A percentile compares a stretch with the other conserved stretches of the same genome.
Evolutionary conservation across 2,113 vertebrate species (phyloP).

Genomic region (Trinectes maculatus): DNA sequence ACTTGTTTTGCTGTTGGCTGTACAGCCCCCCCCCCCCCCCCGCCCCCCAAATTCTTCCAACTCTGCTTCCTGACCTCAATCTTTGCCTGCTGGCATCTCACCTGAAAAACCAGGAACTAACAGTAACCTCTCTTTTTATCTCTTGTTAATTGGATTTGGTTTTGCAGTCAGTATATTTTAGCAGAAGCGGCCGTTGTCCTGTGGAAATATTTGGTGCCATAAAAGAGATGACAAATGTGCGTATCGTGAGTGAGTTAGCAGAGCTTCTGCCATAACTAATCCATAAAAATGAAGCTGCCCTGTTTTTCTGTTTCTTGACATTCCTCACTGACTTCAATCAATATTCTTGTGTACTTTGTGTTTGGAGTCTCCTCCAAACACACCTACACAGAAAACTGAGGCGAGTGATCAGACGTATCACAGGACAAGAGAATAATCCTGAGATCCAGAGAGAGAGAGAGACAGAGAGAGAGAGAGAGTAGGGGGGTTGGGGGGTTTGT

Average conservation of each 20-base stretch:
- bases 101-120: slow-evolving; percentile 9
- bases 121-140: slow-evolving; percentile 5
- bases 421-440: too few relatives aligned
- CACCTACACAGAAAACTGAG: too few relatives aligned
- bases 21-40: not conserved
- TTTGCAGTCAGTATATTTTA: slow-evolving; percentile 31
- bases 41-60: not conserved
- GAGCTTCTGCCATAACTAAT: not conserved
- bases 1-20: slow-evolving; percentile 26
- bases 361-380: too few relatives aligned
- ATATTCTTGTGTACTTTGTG: too few relatives aligned
- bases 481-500: not conserved
- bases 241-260: not conserved
- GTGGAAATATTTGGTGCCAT: not conserved
- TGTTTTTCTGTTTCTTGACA: too few relatives aligned
- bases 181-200: slow-evolving; percentile 4
- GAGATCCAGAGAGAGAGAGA: slow-evolving; percentile 6
- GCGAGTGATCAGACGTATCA: too few relatives aligned
- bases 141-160: slow-evolving; percentile 38
- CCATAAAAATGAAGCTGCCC: not conserved
- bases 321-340: too few relatives aligned
- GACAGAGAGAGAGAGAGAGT: not conserved
- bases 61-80: slow-evolving; percentile 30
- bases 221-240: not conserved
- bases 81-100: slow-evolving; percentile 18